Evolutionary conservation across 2,797 vertebrate genomes (phyloP).

Genomic region (Phoeniculus purpureus): DNA sequence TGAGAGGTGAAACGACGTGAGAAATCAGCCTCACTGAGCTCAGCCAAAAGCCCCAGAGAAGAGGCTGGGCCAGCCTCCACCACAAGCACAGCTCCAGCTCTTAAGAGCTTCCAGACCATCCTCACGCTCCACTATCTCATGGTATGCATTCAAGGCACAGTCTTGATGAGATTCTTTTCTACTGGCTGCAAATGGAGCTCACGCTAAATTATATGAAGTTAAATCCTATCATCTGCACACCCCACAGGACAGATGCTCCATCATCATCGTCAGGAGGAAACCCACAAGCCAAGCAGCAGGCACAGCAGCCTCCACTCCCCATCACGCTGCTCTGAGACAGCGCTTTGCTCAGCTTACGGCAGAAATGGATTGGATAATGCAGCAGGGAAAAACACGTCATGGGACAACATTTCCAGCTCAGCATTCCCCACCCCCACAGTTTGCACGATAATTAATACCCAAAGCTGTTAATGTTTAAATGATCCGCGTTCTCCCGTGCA

Average conservation of each 20-base stretch:
- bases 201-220: neutral
- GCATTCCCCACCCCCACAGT: neutral
- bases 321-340: neutral
- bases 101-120: neutral
- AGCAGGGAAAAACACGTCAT: neutral
- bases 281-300: neutral
- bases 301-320: conserved; percentile 6
- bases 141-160: neutral
- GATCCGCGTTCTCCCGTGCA: neutral
- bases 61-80: neutral
- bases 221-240: neutral
- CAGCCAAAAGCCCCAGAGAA: neutral
- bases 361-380: conserved; percentile 15
- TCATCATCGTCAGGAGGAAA: neutral
- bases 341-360: neutral
- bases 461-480: conserved; percentile 51
- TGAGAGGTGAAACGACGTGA: neutral
- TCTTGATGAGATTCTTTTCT: neutral
- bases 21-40: neutral
- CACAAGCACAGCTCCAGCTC: neutral
- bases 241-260: neutral
- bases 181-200: conserved; percentile 16
- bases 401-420: conserved; percentile 30
- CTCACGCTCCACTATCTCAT: rapidly evolving
- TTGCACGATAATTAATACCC: conserved; percentile 62